Conservation (phyloP, 2,797 vertebrate genomes). For the Xenentodon cancila region DNA sequence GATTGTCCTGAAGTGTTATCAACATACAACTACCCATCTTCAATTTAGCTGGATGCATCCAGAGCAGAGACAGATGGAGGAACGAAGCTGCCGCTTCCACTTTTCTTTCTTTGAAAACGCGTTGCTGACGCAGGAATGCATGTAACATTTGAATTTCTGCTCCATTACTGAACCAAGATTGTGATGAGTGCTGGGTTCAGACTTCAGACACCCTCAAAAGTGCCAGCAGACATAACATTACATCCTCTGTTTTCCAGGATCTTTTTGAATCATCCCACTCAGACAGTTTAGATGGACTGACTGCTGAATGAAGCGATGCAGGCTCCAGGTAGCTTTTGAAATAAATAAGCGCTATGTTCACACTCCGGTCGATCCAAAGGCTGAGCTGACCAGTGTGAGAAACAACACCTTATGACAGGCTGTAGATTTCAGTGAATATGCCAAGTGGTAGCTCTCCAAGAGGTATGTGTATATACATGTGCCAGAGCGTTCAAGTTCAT, state of each 20-base stretch:
- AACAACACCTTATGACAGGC: constrained; percentile 7
- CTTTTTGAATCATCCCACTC: constrained; percentile 6
- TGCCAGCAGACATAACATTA: background rate
- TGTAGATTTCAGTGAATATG: constrained; percentile 19
- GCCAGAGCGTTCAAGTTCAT: constrained; percentile 12
- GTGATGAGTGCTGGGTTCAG: background rate
- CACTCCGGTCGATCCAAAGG: constrained; percentile 21
- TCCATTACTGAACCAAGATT: constrained; percentile 15
- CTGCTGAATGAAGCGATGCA: constrained; percentile 2
- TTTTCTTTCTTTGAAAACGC: background rate
- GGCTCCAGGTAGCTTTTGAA: constrained; percentile 11
- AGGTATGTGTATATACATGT: background rate
- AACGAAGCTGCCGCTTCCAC: background rate
- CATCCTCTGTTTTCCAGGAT: background rate
- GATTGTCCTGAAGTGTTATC: too few relatives aligned
- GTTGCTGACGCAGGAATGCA: too few relatives aligned
- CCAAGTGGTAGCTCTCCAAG: too few relatives aligned
- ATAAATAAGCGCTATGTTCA: constrained; percentile 15
- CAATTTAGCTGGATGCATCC: background rate
- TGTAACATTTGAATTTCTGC: background rate
- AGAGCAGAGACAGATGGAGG: background rate
- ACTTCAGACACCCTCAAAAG: background rate
- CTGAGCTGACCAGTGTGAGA: constrained; percentile 11
- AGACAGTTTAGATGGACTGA: background rate
- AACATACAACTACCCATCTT: too few relatives aligned